Base-by-base conservation (phyloP, 2,113 vertebrate species). In the Otolemur garnettii region DNA sequence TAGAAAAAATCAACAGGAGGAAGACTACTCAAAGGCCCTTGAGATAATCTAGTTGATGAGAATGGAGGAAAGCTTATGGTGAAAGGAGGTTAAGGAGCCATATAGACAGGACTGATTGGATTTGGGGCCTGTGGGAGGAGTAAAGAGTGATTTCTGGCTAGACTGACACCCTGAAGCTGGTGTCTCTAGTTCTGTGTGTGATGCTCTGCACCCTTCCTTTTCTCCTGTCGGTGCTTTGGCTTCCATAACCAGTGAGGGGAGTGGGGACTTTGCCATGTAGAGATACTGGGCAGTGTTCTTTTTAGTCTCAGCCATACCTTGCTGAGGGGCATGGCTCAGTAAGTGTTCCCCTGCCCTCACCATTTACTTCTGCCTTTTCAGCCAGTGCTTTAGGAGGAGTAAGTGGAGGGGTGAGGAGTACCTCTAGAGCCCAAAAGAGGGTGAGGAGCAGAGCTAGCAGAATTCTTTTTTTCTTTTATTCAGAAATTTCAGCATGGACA, bases 31-130 rank as follows among this genome's bases (percentile, higher is more conserved):
- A 57, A 35, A 66, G 68, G 22, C 68, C 78, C 28, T 77, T 26
- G 35, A 80, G 64, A 57, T 83, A 33, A 87, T 57, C 50, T 80
- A 17, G 75, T 62, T 35, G 77, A 82, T 94, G 92, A 87, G 74
- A 77, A 60, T n/a, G 68, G 21, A 71, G 38, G 35, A 64, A 94
- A 59, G 60, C 24, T 42, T 45, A 42, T 75, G 59, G n/a, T 85
- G 8, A 62, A 79, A 57, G 57, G 79, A 93, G 30, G 79, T 79
- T 64, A 81, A 50, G 53, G 50, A 79, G 53, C 69, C 5, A 1
- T 26, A 1, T 2, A 84, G 84, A 4, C 42, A 68, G 30, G 22
- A 15, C 82, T 79, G 64, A 42, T 42, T 78, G 83, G 35, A 78
- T 53, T 18, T 77, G 84, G 84, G 62, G 22, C 22, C 75, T 35